These are phyloP conservation scores for Yoshiicerus persimilis DNA, from an alignment of 1,140 invertebrate genomes.

Conservation along the genomic window DNA sequence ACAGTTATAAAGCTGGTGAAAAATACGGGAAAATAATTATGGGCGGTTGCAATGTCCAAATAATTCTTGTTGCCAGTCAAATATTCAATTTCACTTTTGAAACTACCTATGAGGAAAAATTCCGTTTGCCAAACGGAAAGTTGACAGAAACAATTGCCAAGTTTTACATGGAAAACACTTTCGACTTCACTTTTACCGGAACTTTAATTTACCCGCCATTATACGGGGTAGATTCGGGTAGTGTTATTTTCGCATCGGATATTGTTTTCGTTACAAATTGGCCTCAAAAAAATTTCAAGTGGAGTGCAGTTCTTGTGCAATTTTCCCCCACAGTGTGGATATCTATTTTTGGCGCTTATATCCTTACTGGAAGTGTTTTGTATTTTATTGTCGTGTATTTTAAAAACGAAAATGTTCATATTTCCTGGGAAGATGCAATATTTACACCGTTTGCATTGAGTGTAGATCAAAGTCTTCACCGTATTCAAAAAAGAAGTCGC, in stretches of 20 bases:
- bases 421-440: neutral
- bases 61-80: neutral
- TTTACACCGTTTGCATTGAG: neutral
- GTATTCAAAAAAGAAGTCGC: too few species aligned
- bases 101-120: neutral
- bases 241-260: neutral
- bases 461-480: neutral
- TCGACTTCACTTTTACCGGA: neutral
- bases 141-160: neutral
- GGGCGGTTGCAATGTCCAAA: neutral
- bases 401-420: neutral
- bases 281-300: neutral
- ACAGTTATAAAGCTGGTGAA: neutral
- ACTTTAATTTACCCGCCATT: neutral
- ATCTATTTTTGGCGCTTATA: neutral
- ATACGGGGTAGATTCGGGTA: neutral
- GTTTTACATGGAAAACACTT: neutral
- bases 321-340: neutral
- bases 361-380: neutral
- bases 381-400: neutral
- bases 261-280: neutral
- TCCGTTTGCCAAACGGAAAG: neutral
- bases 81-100: neutral
- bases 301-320: neutral
- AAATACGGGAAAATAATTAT: neutral